phyloP scores from a whole-genome alignment of 2,113 vertebrate genomes.

The Hyperoodon ampullatus region DNA sequence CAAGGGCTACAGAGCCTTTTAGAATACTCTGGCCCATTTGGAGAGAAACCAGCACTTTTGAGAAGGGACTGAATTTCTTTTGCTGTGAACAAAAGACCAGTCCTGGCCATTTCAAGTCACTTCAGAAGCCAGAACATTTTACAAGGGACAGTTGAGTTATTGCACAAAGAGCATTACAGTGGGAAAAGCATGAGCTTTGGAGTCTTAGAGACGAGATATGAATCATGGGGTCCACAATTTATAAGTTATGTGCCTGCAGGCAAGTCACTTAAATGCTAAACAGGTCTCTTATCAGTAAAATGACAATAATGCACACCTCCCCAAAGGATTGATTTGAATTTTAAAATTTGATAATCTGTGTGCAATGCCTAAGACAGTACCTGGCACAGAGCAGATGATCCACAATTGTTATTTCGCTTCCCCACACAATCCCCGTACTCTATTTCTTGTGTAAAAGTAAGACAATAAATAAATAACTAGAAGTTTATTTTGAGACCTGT shows the following conservation, averaged over 20 bases:
- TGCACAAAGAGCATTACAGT: not conserved
- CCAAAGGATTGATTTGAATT: not conserved
- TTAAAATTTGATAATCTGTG: not conserved
- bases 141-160: not conserved
- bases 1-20: too few species aligned
- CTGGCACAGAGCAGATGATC: not conserved
- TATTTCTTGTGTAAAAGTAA: not conserved
- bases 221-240: not conserved
- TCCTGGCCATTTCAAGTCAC: not conserved
- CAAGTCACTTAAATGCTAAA: not conserved
- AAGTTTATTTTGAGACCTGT: not conserved
- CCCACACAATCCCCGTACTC: not conserved
- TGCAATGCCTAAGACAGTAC: not conserved
- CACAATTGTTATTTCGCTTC: not conserved
- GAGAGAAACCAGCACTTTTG: not conserved
- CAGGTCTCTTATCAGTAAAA: not conserved
- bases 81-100: not conserved
- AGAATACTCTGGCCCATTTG: not conserved
- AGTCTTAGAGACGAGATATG: not conserved
- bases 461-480: not conserved
- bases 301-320: not conserved
- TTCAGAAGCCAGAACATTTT: not conserved
- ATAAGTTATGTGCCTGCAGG: accelerated
- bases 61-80: not conserved
- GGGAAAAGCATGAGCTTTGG: not conserved